These are phyloP conservation scores for Brachynemurus nebulosus DNA, from an alignment of 2,888 invertebrate genomes.

Conservation along the genomic window DNA sequence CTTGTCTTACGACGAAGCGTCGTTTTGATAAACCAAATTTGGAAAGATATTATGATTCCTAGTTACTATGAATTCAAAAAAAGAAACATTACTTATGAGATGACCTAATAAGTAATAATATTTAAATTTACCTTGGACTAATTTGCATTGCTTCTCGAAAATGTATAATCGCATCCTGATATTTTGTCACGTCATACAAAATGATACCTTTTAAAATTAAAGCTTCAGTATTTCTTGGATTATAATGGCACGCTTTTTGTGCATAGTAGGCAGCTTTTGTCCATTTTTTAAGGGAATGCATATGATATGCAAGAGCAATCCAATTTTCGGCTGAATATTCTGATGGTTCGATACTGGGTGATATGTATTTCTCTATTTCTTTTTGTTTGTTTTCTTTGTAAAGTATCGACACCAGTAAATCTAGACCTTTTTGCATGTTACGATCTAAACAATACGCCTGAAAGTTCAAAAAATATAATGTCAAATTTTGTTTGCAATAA, in stretches of 20 bases:
- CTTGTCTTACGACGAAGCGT: too few relatives aligned
- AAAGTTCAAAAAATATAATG: conserved; percentile 12
- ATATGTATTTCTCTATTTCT: conserved; percentile 47
- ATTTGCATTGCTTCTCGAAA: conserved; percentile 50
- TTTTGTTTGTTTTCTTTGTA: conserved; percentile 41
- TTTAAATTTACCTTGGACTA: conserved; percentile 30
- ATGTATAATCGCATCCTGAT: conserved; percentile 47
- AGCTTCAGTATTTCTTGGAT: conserved; percentile 56
- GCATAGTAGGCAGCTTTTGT: conserved; percentile 58
- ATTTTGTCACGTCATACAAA: conserved; percentile 48
- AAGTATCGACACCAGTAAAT: conserved; percentile 46
- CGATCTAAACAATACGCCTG: conserved; percentile 40
- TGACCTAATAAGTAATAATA: too few relatives aligned
- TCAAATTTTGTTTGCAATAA: too few relatives aligned
- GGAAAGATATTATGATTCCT: too few relatives aligned
- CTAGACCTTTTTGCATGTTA: conserved; percentile 43
- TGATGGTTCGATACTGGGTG: conserved; percentile 26
- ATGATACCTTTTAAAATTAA: conserved; percentile 57
- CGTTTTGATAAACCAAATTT: conserved; percentile 6
- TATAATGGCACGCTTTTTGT: conserved; percentile 52
- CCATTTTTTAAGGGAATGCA: conserved; percentile 46
- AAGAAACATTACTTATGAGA: too few relatives aligned
- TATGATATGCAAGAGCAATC: conserved; percentile 60
- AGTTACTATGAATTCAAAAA: too few relatives aligned
- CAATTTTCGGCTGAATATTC: conserved; percentile 54